Evolutionary conservation across 2,888 invertebrate genomes (phyloP).

Genomic region (Agrotis segetum): DNA sequence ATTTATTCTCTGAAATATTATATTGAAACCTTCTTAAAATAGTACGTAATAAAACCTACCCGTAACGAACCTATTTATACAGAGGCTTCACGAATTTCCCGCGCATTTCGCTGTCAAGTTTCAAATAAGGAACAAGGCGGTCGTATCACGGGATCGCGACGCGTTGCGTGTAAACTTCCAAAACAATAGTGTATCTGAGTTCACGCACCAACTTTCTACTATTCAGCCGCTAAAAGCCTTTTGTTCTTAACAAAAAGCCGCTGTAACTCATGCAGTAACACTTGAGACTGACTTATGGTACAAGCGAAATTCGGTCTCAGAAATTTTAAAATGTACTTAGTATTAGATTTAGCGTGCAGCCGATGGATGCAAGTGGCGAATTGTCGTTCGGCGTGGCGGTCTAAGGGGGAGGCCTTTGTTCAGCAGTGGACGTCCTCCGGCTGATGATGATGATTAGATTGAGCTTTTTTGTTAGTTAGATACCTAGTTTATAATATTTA

Average conservation of each 20-base stretch:
- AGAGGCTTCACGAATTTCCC: conserved; percentile 43
- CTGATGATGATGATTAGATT: too few species aligned
- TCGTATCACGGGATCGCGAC: conserved; percentile 54
- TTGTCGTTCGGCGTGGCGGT: too few species aligned
- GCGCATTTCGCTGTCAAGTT: conserved; percentile 52
- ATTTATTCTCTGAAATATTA: conserved; percentile 24
- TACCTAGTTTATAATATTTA: not conserved
- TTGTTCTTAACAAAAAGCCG: conserved; percentile 82
- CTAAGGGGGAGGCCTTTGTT: too few species aligned
- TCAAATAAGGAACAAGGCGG: conserved; percentile 53
- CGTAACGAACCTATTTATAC: conserved; percentile 7
- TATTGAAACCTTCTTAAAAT: conserved; percentile 5
- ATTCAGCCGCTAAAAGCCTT: conserved; percentile 77
- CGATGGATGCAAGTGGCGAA: too few species aligned
- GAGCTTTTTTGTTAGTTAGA: not conserved
- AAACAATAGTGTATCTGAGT: conserved; percentile 72
- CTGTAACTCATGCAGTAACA: conserved; percentile 81
- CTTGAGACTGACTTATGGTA: conserved; percentile 67
- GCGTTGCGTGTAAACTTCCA: conserved; percentile 60
- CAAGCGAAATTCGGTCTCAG: conserved; percentile 50
- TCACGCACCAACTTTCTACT: conserved; percentile 75
- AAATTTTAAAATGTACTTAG: not conserved
- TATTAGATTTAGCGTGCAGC: too few species aligned
- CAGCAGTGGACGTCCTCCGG: too few species aligned
- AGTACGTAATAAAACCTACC: conserved; percentile 3